Evolutionary conservation across 2,888 invertebrate species (phyloP), one percentile per base, ranked within the genome.

Genomic region (Quadroppia sp.): DNA sequence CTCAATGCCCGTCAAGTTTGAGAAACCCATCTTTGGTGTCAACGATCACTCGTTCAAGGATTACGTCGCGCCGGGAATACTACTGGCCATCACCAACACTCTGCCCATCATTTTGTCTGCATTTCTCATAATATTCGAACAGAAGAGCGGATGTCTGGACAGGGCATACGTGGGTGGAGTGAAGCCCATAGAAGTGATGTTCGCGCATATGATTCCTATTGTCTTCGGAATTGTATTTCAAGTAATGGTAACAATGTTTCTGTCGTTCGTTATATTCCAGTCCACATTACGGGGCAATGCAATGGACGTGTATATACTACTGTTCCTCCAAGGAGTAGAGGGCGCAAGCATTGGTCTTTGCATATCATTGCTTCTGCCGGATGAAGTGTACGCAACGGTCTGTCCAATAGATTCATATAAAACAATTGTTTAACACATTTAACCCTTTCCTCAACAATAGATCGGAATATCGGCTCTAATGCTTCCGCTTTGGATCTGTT

Each of bases 261-360:
- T 95, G 85, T 92, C 95, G 90, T 89, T 94, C 78, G 85, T 90
- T 9, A 92, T 93, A 9, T 94, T 94, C 79, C 88, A 90, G 0
- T 92, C 95, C 71, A 90, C 94, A 82, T 91, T 92, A 81, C 89
- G 91, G 79, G 95, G 95, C n/a, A 90, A 92, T 72, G 87, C 94
- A 64, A 85, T 89, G 72, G 89, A 89, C 84, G 93, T 94, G 25
- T 87, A 95, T 77, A 85, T 91, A 78, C 84, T 95, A 45, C 93
- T 94, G 1, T 86, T 95, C 78, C 84, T 94, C 77, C 94, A 94
- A 84, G 95, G 92, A 1, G 87, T 95, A 53, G 94, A 94, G 82
- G 96, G 95, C 79, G 95, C 96, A 95, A 92, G 94, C 81, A 92
- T 94, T 84, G 95, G 95, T 74, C 92, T 95, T 83, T 89, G 95